phyloP scores from a whole-genome alignment of 2,797 vertebrate genomes.

The Aphelocoma californica region DNA sequence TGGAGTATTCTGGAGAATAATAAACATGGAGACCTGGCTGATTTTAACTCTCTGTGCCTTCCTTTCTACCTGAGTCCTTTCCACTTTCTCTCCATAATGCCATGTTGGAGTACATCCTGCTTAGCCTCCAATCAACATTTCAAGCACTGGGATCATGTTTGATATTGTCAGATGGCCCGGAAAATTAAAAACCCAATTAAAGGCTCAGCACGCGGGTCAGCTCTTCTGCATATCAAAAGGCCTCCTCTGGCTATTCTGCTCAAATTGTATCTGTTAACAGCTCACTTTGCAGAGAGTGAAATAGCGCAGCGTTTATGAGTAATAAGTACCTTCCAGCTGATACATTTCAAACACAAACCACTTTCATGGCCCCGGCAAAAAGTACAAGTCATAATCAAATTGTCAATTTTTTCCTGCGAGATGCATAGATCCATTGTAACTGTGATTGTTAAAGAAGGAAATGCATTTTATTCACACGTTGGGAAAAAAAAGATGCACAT shows the following conservation, averaged over 20 bases:
- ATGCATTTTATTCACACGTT: conserved; percentile 90
- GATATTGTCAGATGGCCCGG: conserved; percentile 99
- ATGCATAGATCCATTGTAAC: conserved; percentile 86
- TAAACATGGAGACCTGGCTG: conserved; percentile 21
- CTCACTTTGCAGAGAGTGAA: conserved; percentile 98
- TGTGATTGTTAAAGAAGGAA: conserved; percentile 84
- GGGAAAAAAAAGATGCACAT: conserved; percentile 80
- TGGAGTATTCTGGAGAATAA: conserved; percentile 29
- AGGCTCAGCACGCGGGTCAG: conserved; percentile 97
- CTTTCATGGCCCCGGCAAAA: conserved; percentile 86
- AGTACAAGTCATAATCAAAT: conserved; percentile 93
- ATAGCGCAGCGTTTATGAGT: conserved; percentile 94
- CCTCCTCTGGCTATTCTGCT: conserved; percentile 96
- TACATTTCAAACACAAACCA: conserved; percentile 94
- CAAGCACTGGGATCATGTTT: conserved; percentile 98
- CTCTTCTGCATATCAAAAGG: conserved; percentile 99
- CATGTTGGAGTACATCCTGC: conserved; percentile 88
- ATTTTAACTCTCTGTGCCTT: conserved; percentile 66
- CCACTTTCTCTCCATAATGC: conserved; percentile 78
- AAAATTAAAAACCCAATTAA: conserved; percentile 99
- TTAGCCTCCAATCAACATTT: conserved; percentile 90
- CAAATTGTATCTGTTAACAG: conserved; percentile 99
- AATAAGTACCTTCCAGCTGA: conserved; percentile 95
- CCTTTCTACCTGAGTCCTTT: conserved; percentile 74
- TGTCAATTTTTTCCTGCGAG: conserved; percentile 86